Evolutionary conservation across 2,888 invertebrate species (phyloP).

Genomic region (Nemoura dubitans): DNA sequence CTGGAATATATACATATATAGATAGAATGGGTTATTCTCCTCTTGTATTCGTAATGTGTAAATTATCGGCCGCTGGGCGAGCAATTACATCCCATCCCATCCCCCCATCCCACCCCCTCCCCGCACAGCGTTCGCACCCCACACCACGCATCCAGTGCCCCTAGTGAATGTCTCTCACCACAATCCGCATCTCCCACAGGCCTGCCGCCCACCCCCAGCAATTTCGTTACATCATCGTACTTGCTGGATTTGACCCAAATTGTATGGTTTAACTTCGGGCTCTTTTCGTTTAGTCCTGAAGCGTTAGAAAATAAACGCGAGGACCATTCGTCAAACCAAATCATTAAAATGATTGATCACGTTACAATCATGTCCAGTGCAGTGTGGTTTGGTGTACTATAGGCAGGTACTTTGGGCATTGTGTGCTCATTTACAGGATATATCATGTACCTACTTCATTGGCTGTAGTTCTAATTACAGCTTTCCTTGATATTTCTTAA

Average conservation of each 20-base stretch:
- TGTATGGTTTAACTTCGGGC: constrained; percentile 9
- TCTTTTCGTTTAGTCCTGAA: neutral
- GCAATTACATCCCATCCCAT: constrained; percentile 36
- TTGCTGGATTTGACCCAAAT: constrained; percentile 34
- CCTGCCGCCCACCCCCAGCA: neutral
- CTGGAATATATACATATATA: constrained; percentile 14
- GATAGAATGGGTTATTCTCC: constrained; percentile 27
- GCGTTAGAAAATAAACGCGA: neutral
- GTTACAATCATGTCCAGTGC: neutral
- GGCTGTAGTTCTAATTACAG: neutral
- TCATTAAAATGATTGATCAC: neutral
- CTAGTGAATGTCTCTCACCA: constrained; percentile 21
- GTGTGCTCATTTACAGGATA: neutral
- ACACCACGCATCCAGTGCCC: constrained; percentile 17
- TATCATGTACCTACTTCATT: neutral
- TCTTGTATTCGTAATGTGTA: constrained; percentile 41
- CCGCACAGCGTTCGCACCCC: neutral
- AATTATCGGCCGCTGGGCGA: constrained; percentile 44
- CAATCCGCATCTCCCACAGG: constrained; percentile 31
- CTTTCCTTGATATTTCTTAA: neutral
- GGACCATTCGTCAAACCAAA: neutral
- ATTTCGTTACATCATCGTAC: constrained; percentile 29
- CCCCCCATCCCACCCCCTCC: too few species aligned
- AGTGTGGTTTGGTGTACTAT: neutral
- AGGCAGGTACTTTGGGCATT: neutral